Evolutionary conservation across 2,113 vertebrate genomes (phyloP).

Genomic region (Orthochromis indermauri): DNA sequence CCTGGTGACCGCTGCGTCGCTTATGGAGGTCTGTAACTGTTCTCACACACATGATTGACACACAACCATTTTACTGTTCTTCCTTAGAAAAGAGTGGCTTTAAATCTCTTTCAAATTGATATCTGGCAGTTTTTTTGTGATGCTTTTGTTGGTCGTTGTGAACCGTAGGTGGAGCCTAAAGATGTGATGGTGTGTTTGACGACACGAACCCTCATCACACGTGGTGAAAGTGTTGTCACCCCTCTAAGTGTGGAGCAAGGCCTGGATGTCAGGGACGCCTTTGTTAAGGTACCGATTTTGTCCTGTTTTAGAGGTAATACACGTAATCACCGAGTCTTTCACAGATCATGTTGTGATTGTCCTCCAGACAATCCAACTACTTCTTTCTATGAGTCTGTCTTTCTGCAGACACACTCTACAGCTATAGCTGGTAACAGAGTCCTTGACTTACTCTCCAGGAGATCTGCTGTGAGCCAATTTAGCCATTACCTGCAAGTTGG

Average conservation of each 20-base stretch:
- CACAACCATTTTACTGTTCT: neutral
- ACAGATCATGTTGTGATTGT: neutral
- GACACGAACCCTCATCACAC: conserved; percentile 91
- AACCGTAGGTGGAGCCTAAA: conserved; percentile 76
- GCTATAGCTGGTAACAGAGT: neutral
- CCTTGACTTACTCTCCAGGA: neutral
- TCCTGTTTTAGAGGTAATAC: neutral
- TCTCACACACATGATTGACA: neutral
- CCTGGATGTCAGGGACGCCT: conserved; percentile 89
- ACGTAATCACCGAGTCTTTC: accelerated
- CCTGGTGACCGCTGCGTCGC: conserved; percentile 75
- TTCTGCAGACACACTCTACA: neutral
- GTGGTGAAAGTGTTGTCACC: conserved; percentile 90
- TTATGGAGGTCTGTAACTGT: conserved; percentile 79
- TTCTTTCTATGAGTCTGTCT: neutral
- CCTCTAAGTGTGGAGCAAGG: conserved; percentile 91
- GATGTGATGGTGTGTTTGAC: conserved; percentile 83
- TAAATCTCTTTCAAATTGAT: neutral
- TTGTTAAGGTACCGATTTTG: conserved; percentile 83
- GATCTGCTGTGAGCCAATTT: neutral
- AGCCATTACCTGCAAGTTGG: neutral
- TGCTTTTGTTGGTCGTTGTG: neutral
- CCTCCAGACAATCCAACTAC: neutral
- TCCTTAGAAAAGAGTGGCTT: neutral
- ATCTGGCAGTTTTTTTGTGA: neutral